phyloP scores from a whole-genome alignment of 2,113 vertebrate genomes.

The Podarcis raffonei region DNA sequence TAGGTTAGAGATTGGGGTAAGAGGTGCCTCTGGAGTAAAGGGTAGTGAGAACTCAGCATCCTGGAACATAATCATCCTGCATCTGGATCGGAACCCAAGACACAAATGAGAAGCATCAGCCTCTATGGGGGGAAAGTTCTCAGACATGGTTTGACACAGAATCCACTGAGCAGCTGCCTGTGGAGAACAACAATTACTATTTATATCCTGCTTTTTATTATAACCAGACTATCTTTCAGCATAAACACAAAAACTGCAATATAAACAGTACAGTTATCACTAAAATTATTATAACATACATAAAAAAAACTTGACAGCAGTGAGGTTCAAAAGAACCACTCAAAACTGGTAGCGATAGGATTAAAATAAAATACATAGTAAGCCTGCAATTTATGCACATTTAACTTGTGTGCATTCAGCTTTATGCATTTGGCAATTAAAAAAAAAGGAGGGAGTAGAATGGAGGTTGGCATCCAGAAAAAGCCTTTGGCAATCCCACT shows the following conservation, averaged over 20 bases:
- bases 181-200: background rate
- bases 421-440: too few species aligned
- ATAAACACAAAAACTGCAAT: background rate
- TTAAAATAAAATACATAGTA: background rate
- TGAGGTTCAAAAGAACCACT: background rate
- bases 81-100: constrained; percentile 53
- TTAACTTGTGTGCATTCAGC: too few species aligned
- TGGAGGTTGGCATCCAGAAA: too few species aligned
- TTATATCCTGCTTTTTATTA: background rate
- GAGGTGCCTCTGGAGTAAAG: constrained; percentile 41
- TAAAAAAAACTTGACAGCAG: background rate
- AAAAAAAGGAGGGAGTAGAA: too few species aligned
- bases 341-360: background rate
- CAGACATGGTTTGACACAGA: constrained; percentile 42
- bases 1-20: constrained; percentile 55
- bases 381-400: too few species aligned
- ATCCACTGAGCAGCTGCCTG: background rate
- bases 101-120: constrained; percentile 6
- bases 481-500: too few species aligned
- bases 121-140: constrained; percentile 9
- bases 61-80: constrained; percentile 55
- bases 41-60: constrained; percentile 58
- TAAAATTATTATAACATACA: background rate
- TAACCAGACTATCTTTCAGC: background rate
- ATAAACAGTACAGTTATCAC: background rate